These are phyloP conservation scores for Junco hyemalis DNA, from an alignment of 2,113 vertebrate species.

Conservation along the genomic window DNA sequence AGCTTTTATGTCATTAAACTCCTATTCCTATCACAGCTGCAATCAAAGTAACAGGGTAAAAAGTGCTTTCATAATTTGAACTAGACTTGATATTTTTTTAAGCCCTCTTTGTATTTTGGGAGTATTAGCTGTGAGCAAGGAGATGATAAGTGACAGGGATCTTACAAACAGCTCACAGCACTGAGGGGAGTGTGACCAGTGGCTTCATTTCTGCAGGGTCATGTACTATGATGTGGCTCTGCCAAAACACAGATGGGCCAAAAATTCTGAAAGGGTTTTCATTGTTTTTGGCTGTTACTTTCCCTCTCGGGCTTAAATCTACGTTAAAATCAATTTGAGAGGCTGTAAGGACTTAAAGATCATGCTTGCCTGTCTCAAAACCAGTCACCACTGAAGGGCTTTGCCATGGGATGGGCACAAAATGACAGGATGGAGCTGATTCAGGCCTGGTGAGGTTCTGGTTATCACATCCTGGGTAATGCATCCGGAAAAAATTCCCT, in stretches of 20 bases:
- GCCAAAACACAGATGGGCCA: accelerated
- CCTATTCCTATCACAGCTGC: background rate
- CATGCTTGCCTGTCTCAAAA: accelerated
- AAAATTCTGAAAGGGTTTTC: background rate
- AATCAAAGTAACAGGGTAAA: background rate
- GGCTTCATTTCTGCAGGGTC: background rate
- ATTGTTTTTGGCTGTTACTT: background rate
- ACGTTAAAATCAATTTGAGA: background rate
- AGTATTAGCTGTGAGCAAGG: background rate
- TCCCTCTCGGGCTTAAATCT: background rate
- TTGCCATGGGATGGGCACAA: background rate
- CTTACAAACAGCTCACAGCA: background rate
- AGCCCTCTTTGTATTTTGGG: background rate
- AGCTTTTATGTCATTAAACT: background rate
- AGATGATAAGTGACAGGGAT: background rate
- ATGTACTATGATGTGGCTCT: background rate
- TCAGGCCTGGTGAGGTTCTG: background rate
- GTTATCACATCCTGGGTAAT: background rate
- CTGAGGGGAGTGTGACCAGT: background rate
- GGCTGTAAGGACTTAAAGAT: background rate
- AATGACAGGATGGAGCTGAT: background rate
- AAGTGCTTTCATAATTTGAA: background rate
- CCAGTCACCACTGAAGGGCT: background rate
- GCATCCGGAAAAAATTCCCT: background rate
- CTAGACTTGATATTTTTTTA: background rate